Base-by-base conservation (phyloP, 2,888 invertebrate species). In the Epinotia nisella region DNA sequence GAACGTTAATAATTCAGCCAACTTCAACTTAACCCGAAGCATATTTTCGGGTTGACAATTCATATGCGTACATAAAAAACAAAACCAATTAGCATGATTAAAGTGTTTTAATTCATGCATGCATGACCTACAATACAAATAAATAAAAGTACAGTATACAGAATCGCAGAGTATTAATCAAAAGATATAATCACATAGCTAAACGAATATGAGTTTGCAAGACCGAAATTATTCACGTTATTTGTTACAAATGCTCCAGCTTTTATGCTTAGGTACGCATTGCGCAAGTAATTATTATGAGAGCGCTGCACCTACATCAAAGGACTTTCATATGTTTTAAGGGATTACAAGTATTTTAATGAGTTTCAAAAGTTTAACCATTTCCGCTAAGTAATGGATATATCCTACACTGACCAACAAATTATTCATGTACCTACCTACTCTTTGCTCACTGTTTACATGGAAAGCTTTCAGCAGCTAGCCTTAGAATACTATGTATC, bases 311-410 rank as follows among this genome's bases (percentile, higher is more conserved):
- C 64, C 62, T 69, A 73, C 73, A 73, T 73, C 73, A 73, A 73
- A 73, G 69, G 68, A 73, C 62, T 62, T 49, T 71, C 15, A 69
- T 69, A 69, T 69, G 56, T 69, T 73, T 69, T 69, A 59, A 64
- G 73, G 73, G 69, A 73, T 69, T 68, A 35, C 35, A 9, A 35
- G 35, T 9, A 69, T 69, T 73, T 73, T 69, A 73, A 73, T 64
- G 73, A 73, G 73, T 72, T 72, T 68, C 67, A 56, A 72, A 72
- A 72, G 56, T 73, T 73, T 73, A 51, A 68, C 59, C 64, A 64
- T 73, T 73, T 69, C 62, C 64, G 64, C 73, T 73, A 64, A 73
- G 64, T 73, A 73, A 68, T 41, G 68, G 62, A 69, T 9, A 69
- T 73, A 62, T 69, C 64, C 41, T 56, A 49, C 11, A 29, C 70